phyloP scores from a whole-genome alignment of 2,797 vertebrate species.

The Hemitrygon akajei region DNA sequence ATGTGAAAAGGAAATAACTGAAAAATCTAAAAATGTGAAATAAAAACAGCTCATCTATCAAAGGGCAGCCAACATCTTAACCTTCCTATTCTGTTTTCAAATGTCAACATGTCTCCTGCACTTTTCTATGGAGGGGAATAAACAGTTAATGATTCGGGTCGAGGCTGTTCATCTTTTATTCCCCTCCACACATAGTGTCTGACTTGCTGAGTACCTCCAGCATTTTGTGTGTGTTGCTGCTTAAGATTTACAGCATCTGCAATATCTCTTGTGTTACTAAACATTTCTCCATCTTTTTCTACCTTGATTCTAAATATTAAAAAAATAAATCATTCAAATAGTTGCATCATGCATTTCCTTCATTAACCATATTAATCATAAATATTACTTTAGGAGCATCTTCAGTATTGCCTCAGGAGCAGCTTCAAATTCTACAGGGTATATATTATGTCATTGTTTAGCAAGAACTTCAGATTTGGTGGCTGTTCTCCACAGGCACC shows the following conservation, averaged over 20 bases:
- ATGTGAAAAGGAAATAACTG: not conserved
- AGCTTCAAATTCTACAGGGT: not conserved
- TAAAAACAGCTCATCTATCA: not conserved
- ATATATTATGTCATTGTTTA: not conserved
- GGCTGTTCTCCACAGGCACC: not conserved
- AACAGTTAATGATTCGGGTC: too few relatives aligned
- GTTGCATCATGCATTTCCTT: not conserved
- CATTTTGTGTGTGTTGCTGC: too few relatives aligned
- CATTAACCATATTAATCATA: not conserved
- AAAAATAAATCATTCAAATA: not conserved
- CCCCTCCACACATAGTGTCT: too few relatives aligned
- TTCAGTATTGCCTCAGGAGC: not conserved
- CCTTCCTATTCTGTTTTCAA: not conserved
- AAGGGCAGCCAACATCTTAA: too few relatives aligned
- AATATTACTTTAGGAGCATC: not conserved
- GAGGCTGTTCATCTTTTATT: too few relatives aligned
- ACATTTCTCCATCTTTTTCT: not conserved
- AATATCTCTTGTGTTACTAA: too few relatives aligned
- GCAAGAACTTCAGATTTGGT: not conserved
- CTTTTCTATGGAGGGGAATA: too few relatives aligned
- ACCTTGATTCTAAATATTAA: not conserved
- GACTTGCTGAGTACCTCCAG: too few relatives aligned
- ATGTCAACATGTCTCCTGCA: not conserved
- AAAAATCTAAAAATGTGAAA: not conserved
- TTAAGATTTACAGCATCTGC: too few relatives aligned